Conservation (phyloP, 2,113 vertebrate species). For the Tringa solitaria region DNA sequence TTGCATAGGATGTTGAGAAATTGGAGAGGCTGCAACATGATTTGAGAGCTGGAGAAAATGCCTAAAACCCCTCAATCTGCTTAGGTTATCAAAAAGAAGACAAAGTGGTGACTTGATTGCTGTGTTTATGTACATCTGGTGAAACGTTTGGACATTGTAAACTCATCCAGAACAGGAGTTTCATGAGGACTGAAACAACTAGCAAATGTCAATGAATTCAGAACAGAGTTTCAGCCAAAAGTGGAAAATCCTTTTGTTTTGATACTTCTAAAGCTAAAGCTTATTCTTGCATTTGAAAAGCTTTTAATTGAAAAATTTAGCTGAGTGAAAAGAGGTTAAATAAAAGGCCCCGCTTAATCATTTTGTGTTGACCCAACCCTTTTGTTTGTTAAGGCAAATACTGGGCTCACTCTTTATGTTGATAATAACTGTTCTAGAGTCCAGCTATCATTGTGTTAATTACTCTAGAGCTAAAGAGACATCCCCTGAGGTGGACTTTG, state of each 20-base stretch:
- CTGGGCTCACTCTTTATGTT: neutral
- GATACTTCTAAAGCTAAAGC: neutral
- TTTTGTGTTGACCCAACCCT: neutral
- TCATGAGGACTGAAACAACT: neutral
- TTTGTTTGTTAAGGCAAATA: neutral
- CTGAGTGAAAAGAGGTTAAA: neutral
- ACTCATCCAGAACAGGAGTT: neutral
- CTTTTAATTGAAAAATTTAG: neutral
- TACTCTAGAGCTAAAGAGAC: neutral
- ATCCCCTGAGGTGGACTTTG: neutral
- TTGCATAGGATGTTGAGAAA: neutral
- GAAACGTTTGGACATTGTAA: neutral
- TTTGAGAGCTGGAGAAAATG: neutral
- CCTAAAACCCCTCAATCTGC: neutral
- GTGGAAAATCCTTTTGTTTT: neutral
- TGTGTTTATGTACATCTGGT: neutral
- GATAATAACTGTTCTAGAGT: neutral
- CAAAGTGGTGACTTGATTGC: neutral
- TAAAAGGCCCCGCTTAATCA: neutral
- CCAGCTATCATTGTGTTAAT: neutral
- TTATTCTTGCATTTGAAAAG: neutral
- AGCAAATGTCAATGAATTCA: neutral
- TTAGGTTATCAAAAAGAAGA: constrained; percentile 17
- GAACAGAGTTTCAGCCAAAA: neutral
- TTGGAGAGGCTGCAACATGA: neutral